Percentiles rank a stretch among this genome's conserved stretches.
Evolutionary conservation across 2,888 invertebrate genomes (phyloP).

Genomic region (Blera fallax): DNA sequence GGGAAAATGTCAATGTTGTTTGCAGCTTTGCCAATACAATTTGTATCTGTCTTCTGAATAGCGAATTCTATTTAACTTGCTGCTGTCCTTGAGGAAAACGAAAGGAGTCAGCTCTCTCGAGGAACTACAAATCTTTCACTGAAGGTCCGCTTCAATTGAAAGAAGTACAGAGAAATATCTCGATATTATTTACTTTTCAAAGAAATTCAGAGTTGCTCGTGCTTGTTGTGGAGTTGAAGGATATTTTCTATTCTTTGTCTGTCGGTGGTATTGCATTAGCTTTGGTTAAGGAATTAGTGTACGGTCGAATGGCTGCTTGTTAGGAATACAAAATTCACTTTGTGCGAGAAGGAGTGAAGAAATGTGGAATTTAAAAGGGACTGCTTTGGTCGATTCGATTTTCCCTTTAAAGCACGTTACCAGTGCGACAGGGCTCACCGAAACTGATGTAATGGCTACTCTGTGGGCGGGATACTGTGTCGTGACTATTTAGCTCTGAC

Average conservation of each 20-base stretch:
- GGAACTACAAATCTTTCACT: constrained; percentile 6
- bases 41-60: constrained; percentile 40
- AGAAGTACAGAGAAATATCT: constrained; percentile 24
- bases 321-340: not conserved
- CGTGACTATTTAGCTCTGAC: too few relatives aligned
- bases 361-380: not conserved
- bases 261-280: constrained; percentile 13
- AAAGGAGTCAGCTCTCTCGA: not conserved
- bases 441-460: too few relatives aligned
- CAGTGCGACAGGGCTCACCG: too few relatives aligned
- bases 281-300: not conserved
- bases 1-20: constrained; percentile 37
- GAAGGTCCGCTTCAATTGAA: constrained; percentile 3
- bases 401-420: too few relatives aligned
- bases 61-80: constrained; percentile 49
- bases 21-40: constrained; percentile 51
- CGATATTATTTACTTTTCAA: constrained; percentile 37
- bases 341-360: not conserved
- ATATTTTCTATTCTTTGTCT: constrained; percentile 6
- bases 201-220: not conserved
- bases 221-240: not conserved
- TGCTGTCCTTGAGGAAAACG: not conserved
- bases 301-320: constrained; percentile 8
- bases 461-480: too few relatives aligned
- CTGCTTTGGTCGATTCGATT: not conserved